Evolutionary conservation across 2,888 invertebrate genomes (phyloP).

Genomic region (Cheiracanthium punctorium): DNA sequence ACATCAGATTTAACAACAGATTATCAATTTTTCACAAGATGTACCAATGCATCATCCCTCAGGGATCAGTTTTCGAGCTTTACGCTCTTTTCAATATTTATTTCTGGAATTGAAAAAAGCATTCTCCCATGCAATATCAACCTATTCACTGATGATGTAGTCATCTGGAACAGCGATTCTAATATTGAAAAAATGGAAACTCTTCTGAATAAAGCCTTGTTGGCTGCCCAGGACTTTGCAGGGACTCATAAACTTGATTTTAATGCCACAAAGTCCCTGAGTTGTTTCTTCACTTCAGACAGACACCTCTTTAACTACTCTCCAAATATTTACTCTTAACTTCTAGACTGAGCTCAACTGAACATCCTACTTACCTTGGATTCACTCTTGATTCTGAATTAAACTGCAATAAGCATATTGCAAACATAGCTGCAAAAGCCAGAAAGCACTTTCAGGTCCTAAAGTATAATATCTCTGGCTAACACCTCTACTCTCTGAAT

Average conservation of each 20-base stretch:
- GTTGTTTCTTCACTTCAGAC: background rate
- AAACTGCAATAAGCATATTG: background rate
- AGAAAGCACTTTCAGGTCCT: slow-evolving; percentile 4
- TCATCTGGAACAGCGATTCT: background rate
- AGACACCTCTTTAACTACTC: background rate
- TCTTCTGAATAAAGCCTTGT: background rate
- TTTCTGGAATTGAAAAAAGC: background rate
- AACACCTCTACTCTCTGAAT: too few relatives aligned
- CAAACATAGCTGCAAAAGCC: background rate
- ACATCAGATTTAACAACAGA: background rate
- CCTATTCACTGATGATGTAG: background rate
- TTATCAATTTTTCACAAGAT: background rate
- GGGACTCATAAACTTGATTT: background rate
- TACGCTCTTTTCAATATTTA: slow-evolving; percentile 14
- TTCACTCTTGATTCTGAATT: slow-evolving; percentile 8
- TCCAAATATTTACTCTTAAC: too few relatives aligned
- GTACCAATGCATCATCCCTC: background rate
- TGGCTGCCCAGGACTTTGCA: background rate
- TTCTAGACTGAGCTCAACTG: too few relatives aligned
- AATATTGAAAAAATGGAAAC: background rate
- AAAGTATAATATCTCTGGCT: too few relatives aligned
- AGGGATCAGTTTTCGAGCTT: slow-evolving; percentile 14
- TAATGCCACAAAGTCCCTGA: background rate
- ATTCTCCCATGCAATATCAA: background rate
- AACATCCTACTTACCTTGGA: background rate